These are phyloP conservation scores for Creontiades dilutus DNA, from an alignment of 2,888 invertebrate genomes.

Conservation along the genomic window DNA sequence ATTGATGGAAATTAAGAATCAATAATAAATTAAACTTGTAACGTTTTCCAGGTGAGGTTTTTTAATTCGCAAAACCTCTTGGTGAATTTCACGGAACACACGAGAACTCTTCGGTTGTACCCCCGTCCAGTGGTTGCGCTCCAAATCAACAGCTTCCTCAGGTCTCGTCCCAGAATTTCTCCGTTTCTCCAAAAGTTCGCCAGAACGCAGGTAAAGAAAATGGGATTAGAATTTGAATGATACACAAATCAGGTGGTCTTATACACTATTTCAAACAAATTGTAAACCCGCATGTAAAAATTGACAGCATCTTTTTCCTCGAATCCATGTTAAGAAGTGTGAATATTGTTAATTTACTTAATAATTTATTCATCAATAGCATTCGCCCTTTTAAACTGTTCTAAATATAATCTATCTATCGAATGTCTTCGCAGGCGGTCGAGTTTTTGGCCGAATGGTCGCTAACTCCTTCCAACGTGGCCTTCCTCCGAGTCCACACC, in stretches of 20 bases:
- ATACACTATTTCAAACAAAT: too few species aligned
- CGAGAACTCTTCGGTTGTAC: slow-evolving; percentile 95
- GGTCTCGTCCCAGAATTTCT: slow-evolving; percentile 93
- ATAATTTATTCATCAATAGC: too few species aligned
- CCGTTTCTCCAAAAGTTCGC: slow-evolving; percentile 95
- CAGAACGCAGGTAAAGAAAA: slow-evolving; percentile 87
- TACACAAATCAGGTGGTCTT: too few species aligned
- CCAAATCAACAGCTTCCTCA: slow-evolving; percentile 96
- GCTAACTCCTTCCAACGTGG: slow-evolving; percentile 97
- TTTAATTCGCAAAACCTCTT: slow-evolving; percentile 98
- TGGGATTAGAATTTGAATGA: too few species aligned
- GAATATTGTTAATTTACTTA: too few species aligned
- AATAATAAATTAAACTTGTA: too few species aligned
- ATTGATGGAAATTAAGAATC: too few species aligned
- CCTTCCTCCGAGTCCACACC: slow-evolving; percentile 97
- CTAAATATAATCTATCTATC: background rate
- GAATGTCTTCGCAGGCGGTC: slow-evolving; percentile 86
- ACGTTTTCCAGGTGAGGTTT: slow-evolving; percentile 76
- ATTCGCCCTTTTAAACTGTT: too few species aligned
- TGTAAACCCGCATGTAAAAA: too few species aligned
- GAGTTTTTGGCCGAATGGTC: slow-evolving; percentile 99
- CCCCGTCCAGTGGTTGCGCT: slow-evolving; percentile 99
- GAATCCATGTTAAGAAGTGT: too few species aligned
- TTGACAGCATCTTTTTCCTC: too few species aligned
- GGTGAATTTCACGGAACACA: slow-evolving; percentile 98